Base-by-base conservation (phyloP, 2,888 invertebrate species). In the Thysanoteuthis rhombus region DNA sequence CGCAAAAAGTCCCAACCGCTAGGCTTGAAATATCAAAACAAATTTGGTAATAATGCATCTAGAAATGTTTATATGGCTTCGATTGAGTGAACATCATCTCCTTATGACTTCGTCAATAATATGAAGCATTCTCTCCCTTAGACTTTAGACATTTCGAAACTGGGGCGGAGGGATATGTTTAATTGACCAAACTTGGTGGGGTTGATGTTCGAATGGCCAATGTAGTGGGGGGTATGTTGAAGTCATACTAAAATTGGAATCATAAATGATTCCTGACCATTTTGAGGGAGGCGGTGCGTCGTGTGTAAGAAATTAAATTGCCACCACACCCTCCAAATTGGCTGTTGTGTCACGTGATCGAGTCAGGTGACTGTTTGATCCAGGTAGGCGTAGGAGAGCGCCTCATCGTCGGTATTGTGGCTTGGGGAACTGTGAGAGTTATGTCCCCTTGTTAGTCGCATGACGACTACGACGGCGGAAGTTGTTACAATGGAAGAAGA, bases 401-500 rank as follows among this genome's bases (percentile, higher is more conserved):
- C n/a, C 36, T 4, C 16, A 16, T 16, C 75, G 52, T n/a, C n/a
- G n/a, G n/a, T 52, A 52, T 52, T 52, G 52, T 52, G 28, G 28
- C 22, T 47, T 16, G 22, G 22, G 25, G 52, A 19, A 52, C 52
- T 52, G 22, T 93, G 40, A 40, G 52, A 40, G 25, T 93, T 58
- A 93, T 38, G 32, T 89, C 25, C 58, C 89, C 36, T 42, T 40
- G 90, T 47, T 90, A 40, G 39, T 39, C 45, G 25, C 90, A 91
- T 40, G 75, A 42, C 25, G 36, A 45, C 38, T 42, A 89, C 42
- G 92, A 94, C 94, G 94, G 93, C 94, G 93, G 39, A 40, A 75
- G 93, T 94, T 94, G 95, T 94, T 94, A 94, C 75, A 94, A 89
- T 93, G 94, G 93, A 94, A 95, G 93, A 94, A 95, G 94, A 94